These are phyloP conservation scores for Enhydra lutris DNA, from an alignment of 2,113 vertebrate genomes.

Conservation along the genomic window DNA sequence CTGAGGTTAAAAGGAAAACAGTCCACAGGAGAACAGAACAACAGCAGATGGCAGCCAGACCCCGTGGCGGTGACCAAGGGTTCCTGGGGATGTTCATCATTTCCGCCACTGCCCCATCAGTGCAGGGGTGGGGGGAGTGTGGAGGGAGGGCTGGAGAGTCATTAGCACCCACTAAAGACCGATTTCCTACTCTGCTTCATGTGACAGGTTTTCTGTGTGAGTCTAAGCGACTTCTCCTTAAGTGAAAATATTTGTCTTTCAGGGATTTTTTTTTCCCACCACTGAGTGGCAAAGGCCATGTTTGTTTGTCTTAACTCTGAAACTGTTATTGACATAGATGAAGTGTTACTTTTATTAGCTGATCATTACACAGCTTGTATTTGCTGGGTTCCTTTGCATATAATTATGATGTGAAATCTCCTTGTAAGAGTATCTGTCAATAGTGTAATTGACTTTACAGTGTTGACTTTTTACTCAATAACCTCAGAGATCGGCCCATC, in stretches of 20 bases:
- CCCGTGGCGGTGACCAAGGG: neutral
- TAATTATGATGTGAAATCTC: constrained; percentile 76
- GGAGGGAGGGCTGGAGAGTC: neutral
- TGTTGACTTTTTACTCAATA: constrained; percentile 79
- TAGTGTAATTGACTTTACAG: constrained; percentile 64
- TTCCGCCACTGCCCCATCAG: neutral
- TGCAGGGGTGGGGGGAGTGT: no score
- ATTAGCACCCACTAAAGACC: constrained; percentile 35
- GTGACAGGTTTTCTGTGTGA: constrained; percentile 47
- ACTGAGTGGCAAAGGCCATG: constrained; percentile 48
- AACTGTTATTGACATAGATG: constrained; percentile 74
- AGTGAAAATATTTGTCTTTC: constrained; percentile 69
- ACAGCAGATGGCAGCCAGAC: neutral
- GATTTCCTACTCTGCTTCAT: neutral
- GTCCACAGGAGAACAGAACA: neutral
- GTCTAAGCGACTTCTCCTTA: constrained; percentile 41
- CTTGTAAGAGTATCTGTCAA: constrained; percentile 77
- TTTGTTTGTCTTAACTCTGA: constrained; percentile 77
- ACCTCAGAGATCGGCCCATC: constrained; percentile 67
- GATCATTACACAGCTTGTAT: constrained; percentile 72
- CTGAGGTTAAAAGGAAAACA: constrained; percentile 52
- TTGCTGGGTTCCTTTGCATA: constrained; percentile 77
- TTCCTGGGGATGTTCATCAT: neutral
- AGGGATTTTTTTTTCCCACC: constrained; percentile 32
- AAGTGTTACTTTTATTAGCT: constrained; percentile 75